Evolutionary conservation across 2,888 invertebrate genomes (phyloP).

Genomic region (Tenodera sinensis): DNA sequence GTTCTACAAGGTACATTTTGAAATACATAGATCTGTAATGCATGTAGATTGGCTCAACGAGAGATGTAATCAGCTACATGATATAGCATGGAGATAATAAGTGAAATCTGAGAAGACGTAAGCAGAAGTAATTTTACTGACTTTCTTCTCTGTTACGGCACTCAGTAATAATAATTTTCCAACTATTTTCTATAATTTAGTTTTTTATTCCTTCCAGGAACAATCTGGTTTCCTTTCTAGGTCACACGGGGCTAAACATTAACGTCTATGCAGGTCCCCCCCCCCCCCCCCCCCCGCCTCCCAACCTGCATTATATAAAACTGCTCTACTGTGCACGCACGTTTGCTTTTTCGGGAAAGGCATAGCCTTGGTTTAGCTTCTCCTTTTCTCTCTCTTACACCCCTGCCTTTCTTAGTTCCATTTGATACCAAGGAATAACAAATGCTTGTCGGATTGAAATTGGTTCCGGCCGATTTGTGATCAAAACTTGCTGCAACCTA

Average conservation of each 20-base stretch:
- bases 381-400: neutral
- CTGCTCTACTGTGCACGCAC: neutral
- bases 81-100: neutral
- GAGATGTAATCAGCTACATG: neutral
- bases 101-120: neutral
- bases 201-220: neutral
- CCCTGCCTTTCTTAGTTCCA: neutral
- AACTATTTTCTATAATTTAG: neutral
- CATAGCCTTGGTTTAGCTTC: neutral
- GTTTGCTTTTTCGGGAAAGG: neutral
- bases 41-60: neutral
- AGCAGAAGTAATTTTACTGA: neutral
- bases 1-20: neutral
- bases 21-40: neutral
- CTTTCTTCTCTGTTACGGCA: neutral
- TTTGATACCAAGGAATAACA: neutral
- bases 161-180: neutral
- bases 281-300: too few relatives aligned
- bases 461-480: neutral
- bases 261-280: neutral
- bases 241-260: neutral
- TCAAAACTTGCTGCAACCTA: neutral
- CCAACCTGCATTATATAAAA: neutral
- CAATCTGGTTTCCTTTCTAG: neutral
- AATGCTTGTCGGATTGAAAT: neutral